Evolutionary conservation across 2,797 vertebrate genomes (phyloP).

Genomic region (Gallinago solitaria): DNA sequence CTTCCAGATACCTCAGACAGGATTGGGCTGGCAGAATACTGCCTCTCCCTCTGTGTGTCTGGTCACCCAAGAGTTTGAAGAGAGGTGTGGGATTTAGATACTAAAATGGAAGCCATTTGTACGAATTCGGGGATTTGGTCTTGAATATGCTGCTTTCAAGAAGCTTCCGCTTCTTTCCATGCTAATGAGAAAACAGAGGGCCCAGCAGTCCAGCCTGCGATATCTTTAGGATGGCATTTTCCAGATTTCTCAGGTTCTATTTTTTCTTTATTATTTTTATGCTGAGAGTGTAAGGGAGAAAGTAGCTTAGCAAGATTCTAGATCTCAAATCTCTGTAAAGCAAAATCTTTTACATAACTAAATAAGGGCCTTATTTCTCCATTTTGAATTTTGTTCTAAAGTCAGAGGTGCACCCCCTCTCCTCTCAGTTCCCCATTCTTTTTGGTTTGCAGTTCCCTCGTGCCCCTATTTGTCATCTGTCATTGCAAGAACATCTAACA

Average conservation of each 20-base stretch:
- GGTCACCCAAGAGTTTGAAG: background rate
- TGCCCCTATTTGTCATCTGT: background rate
- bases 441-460: background rate
- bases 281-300: background rate
- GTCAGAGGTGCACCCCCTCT: background rate
- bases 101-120: background rate
- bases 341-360: background rate
- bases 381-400: background rate
- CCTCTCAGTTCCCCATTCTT: fast-evolving
- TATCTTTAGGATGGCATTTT: constrained; percentile 48
- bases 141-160: background rate
- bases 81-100: background rate
- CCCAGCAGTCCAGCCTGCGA: background rate
- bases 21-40: background rate
- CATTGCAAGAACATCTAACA: background rate
- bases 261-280: constrained; percentile 43
- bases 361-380: background rate
- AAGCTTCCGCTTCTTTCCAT: background rate
- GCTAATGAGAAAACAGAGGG: background rate
- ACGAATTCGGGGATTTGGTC: background rate
- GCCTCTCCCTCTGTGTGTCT: background rate
- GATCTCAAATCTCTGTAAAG: background rate
- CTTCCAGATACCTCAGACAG: background rate
- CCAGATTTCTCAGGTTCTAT: constrained; percentile 26
- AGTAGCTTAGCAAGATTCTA: background rate